Percentiles rank a stretch among this genome's conserved stretches.
These are phyloP conservation scores for Blera fallax DNA, from an alignment of 2,888 invertebrate genomes.

Conservation along the genomic window DNA sequence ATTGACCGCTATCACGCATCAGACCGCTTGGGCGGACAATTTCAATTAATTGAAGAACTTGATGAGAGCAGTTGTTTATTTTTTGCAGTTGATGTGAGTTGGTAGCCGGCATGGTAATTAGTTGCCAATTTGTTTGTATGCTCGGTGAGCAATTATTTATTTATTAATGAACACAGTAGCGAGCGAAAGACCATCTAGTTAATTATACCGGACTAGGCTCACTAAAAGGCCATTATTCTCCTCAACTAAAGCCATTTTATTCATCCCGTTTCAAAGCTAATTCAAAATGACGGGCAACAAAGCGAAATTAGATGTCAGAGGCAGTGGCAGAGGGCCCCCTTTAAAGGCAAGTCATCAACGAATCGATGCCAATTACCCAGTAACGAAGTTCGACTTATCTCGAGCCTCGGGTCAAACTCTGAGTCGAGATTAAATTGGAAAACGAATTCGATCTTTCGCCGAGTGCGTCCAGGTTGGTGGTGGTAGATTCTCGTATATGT, in stretches of 20 bases:
- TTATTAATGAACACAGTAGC: not conserved
- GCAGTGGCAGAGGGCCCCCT: too few species aligned
- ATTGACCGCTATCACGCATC: conserved; percentile 33
- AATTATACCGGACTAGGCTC: not conserved
- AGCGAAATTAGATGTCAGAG: conserved; percentile 26
- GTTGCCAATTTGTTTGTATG: not conserved
- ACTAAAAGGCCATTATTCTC: not conserved
- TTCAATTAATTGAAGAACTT: conserved; percentile 30
- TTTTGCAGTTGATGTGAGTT: not conserved
- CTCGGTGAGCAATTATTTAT: too few species aligned
- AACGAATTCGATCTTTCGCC: conserved; percentile 44
- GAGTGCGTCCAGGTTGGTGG: not conserved
- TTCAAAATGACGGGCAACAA: conserved; percentile 27
- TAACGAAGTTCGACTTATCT: conserved; percentile 63
- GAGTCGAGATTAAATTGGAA: conserved; percentile 63
- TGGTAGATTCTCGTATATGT: not conserved
- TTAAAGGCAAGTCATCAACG: too few species aligned
- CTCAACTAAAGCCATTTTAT: not conserved
- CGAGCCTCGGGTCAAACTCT: conserved; percentile 51
- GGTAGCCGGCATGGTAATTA: not conserved
- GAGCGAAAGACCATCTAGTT: not conserved
- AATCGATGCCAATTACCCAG: conserved; percentile 56
- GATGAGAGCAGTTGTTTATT: conserved; percentile 5
- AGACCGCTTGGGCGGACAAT: conserved; percentile 21
- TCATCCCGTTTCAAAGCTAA: conserved; percentile 1